Base-by-base conservation (phyloP, 2,888 invertebrate species). In the Ochlodes sylvanus region DNA sequence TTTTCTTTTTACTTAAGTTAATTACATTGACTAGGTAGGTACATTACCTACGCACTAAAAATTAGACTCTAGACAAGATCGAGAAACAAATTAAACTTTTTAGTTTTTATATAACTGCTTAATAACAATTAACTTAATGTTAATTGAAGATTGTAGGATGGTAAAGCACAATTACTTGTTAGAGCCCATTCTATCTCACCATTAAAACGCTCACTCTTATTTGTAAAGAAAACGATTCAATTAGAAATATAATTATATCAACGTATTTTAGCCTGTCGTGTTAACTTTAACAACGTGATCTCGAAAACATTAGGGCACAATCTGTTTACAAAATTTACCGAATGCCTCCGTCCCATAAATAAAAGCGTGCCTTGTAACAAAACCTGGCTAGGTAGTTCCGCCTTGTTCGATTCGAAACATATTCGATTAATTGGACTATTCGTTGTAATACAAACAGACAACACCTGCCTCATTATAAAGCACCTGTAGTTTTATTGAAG, bases 341-440 rank as follows among this genome's bases (percentile, higher is more conserved):
- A 47, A 47, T 47, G 44, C 44, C 44, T 57, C 27, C 44, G 57
- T 56, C 57, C 57, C 57, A 65, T 65, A 65, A 65, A 65, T 65
- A 65, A 63, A 54, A 58, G 65, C n/a, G 27, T 27, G 38, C n/a
- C 21, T 58, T 42, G 58, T 65, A 65, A 65, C 58, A 41, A 64
- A 50, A 41, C 54, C 27, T 12, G 14, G 19, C 41, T 50, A 57
- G 57, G 14, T 52, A 42, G 65, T 58, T 58, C 65, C 65, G 41
- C 27, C 54, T 42, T 47, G 61, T 58, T 57, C 17, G 27, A 47
- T 44, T 52, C 14, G 34, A 42, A 42, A 61, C 47, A 50, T 66
- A 47, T 38, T 57, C 61, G 14, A 78, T 79, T 85, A 87, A 87
- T 87, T 85, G 87, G 82, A 79, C 81, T 79, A 84, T 85, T 80